Conservation (phyloP, 2,888 invertebrate species). For the Melinopterus prodromus region DNA sequence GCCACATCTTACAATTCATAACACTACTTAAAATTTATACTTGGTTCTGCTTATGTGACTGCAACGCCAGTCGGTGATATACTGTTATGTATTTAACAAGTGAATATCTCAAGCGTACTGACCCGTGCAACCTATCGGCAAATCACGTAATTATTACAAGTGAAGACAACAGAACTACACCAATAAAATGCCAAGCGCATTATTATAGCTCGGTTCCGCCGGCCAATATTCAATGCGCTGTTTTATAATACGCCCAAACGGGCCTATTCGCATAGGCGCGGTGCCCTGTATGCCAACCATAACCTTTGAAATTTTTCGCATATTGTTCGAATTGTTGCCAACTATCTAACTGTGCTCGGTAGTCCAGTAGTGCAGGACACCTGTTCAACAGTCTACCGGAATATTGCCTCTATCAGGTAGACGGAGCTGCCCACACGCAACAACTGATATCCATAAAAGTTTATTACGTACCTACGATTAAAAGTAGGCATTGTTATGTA, state of each 20-base stretch:
- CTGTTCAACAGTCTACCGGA: neutral
- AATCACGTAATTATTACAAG: conserved; percentile 4
- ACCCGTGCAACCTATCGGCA: neutral
- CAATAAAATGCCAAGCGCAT: neutral
- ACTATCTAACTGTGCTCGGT: neutral
- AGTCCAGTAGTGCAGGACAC: neutral
- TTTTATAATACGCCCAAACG: conserved; percentile 4
- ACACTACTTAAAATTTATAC: neutral
- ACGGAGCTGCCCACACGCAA: neutral
- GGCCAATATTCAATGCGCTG: neutral
- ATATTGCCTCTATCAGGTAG: neutral
- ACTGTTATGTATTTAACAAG: neutral
- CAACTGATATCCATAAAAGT: neutral
- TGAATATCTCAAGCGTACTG: neutral
- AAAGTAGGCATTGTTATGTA: neutral
- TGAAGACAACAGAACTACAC: neutral
- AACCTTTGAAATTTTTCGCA: neutral
- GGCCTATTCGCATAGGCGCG: neutral
- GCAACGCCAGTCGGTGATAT: neutral
- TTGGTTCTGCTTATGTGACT: neutral
- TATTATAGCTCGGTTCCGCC: neutral
- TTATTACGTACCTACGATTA: neutral
- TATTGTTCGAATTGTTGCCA: neutral
- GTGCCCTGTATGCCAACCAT: neutral
- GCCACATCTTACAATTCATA: neutral